A percentile compares a stretch with the other conserved stretches of the same genome.
Conservation (phyloP, 2,797 vertebrate genomes). For the Champsocephalus esox region DNA sequence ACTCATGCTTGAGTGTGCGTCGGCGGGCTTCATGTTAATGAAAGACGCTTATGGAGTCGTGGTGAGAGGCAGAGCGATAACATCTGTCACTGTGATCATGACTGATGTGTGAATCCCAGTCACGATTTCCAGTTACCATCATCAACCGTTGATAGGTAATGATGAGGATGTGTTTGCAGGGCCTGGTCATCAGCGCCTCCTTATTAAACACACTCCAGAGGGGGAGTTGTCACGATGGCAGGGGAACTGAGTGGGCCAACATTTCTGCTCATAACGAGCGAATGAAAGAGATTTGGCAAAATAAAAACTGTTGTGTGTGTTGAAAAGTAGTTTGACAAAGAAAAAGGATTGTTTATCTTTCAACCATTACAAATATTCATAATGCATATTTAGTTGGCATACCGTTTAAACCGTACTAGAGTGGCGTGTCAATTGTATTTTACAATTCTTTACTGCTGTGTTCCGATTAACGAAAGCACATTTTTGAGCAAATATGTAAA, state of each 20-base stretch:
- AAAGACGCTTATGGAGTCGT: conserved; percentile 51
- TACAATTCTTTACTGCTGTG: neutral
- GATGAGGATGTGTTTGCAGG: conserved; percentile 50
- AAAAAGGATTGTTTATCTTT: neutral
- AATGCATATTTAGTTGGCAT: neutral
- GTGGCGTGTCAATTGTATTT: neutral
- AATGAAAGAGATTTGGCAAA: conserved; percentile 23
- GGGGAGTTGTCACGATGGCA: conserved; percentile 49
- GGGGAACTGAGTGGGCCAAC: neutral
- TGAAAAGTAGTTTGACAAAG: conserved; percentile 5
- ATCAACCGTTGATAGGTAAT: conserved; percentile 50
- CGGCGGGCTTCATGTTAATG: conserved; percentile 35
- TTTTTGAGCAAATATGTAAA: neutral
- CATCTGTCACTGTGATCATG: conserved; percentile 48
- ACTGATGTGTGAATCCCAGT: conserved; percentile 21
- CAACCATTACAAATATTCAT: neutral
- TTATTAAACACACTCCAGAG: conserved; percentile 39
- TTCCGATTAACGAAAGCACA: neutral
- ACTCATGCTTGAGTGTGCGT: conserved; percentile 29
- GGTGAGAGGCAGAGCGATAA: conserved; percentile 27
- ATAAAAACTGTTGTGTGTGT: neutral
- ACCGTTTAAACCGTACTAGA: neutral
- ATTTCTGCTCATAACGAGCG: conserved; percentile 1
- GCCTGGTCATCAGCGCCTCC: conserved; percentile 29
- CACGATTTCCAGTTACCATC: conserved; percentile 40